Evolutionary conservation across 2,113 vertebrate species (phyloP).

Genomic region (Turnix velox): DNA sequence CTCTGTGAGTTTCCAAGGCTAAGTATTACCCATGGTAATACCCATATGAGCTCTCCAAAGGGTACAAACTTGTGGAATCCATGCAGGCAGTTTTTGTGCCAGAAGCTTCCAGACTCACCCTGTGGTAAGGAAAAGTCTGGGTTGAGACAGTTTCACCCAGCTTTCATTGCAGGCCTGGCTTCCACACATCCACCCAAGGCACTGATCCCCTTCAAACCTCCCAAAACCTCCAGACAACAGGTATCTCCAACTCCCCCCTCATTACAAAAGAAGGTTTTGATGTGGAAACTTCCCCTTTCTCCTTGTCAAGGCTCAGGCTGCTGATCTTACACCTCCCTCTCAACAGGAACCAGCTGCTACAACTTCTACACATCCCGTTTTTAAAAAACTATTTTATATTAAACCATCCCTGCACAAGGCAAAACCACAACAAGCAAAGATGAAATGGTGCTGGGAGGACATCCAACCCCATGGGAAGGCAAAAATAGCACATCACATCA

Average conservation of each 20-base stretch:
- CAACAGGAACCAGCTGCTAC: background rate
- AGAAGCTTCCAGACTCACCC: background rate
- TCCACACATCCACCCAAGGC: background rate
- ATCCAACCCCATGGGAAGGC: background rate
- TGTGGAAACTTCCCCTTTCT: background rate
- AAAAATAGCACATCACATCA: fast-evolving
- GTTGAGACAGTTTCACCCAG: background rate
- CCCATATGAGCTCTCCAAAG: fast-evolving
- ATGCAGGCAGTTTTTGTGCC: background rate
- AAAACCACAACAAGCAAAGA: background rate
- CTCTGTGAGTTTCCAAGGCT: background rate
- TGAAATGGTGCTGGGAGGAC: background rate
- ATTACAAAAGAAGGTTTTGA: background rate
- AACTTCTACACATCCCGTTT: background rate
- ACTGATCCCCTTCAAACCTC: background rate
- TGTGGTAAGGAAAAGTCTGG: background rate
- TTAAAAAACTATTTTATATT: background rate
- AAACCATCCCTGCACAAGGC: background rate
- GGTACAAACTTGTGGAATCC: background rate
- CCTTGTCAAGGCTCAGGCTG: background rate
- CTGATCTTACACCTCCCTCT: background rate
- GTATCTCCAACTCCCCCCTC: background rate
- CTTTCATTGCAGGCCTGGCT: background rate
- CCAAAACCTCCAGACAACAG: background rate
- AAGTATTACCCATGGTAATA: background rate